Conservation (phyloP, 2,797 vertebrate genomes). For the Sitta carolinensis region DNA sequence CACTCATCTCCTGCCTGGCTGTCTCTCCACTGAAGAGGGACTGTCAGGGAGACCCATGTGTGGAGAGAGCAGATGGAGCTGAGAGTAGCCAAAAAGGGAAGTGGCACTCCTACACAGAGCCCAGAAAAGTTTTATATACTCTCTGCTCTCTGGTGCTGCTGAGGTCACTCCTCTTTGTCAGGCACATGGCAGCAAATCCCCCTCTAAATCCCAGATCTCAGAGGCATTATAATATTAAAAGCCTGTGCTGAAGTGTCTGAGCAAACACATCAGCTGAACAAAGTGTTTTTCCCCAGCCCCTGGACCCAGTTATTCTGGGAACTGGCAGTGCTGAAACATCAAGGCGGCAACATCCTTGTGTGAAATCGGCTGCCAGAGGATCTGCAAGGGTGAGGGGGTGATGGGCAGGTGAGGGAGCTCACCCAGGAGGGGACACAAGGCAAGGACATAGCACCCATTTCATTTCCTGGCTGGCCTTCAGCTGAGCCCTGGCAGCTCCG, state of each 20-base stretch:
- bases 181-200: slow-evolving; percentile 65
- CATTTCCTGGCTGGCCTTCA: slow-evolving; percentile 1
- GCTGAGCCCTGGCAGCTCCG: not conserved
- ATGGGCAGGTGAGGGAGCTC: not conserved
- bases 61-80: slow-evolving; percentile 7
- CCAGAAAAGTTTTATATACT: slow-evolving; percentile 10
- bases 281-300: not conserved
- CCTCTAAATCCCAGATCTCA: slow-evolving; percentile 27
- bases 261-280: slow-evolving; percentile 14
- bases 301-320: not conserved
- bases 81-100: slow-evolving; percentile 30
- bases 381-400: not conserved
- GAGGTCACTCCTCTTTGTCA: slow-evolving; percentile 62
- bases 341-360: not conserved
- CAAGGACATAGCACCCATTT: not conserved
- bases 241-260: slow-evolving; percentile 34
- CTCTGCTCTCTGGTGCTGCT: not conserved
- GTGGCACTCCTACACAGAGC: not conserved
- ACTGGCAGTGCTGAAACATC: not conserved
- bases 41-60: not conserved
- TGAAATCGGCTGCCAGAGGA: not conserved
- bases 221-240: slow-evolving; percentile 48
- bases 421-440: not conserved
- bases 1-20: not conserved
- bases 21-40: not conserved